phyloP scores from a whole-genome alignment of 2,888 invertebrate species.

The Lucinisca nassula region DNA sequence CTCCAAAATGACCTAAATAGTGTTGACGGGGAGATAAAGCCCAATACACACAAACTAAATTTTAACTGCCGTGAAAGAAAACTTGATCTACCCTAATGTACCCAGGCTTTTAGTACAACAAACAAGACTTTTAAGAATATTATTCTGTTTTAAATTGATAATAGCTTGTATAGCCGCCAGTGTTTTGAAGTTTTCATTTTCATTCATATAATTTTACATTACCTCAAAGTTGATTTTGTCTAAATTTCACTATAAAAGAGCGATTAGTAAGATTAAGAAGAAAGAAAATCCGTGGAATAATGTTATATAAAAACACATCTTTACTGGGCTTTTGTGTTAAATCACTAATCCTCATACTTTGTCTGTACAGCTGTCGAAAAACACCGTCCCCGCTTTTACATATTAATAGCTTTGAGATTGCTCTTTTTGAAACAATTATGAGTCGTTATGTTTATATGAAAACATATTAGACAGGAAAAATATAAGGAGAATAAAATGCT shows the following conservation, averaged over 20 bases:
- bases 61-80: too few relatives aligned
- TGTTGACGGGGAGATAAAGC: too few relatives aligned
- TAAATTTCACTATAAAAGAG: neutral
- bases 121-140: neutral
- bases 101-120: neutral
- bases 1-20: too few relatives aligned
- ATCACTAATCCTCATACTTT: neutral
- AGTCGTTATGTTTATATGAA: slow-evolving; percentile 3
- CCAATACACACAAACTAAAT: too few relatives aligned
- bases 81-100: neutral
- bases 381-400: neutral
- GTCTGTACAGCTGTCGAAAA: neutral
- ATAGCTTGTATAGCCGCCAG: neutral
- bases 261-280: neutral
- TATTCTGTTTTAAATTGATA: neutral
- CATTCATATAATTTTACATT: neutral
- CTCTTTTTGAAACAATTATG: neutral
- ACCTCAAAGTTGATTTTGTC: slow-evolving; percentile 1
- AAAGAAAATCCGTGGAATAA: neutral
- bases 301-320: slow-evolving; percentile 10
- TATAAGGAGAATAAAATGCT: neutral
- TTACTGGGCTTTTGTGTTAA: neutral
- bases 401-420: slow-evolving; percentile 6
- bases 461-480: neutral
- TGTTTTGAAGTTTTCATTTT: neutral